Evolutionary conservation across 1,140 invertebrate genomes (phyloP), one percentile per base, ranked within the genome.

Genomic region (Drosophila yakuba): DNA sequence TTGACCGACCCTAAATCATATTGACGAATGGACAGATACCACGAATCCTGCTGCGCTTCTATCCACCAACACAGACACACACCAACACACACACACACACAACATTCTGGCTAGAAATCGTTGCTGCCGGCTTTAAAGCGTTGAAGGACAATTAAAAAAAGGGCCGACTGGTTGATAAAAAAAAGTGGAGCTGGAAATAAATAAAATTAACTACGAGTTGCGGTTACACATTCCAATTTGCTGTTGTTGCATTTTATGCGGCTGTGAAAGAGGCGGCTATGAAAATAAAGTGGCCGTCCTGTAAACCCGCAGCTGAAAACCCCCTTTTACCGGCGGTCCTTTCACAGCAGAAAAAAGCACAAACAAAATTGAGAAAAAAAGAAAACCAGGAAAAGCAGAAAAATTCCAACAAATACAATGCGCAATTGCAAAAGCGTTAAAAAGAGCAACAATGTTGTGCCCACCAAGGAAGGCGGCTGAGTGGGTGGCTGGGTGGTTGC

Each of bases 171-270:
- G 35, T 45, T 48, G 67, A 12, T 20, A 43, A 44, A 44, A 3
- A 59, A 20, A 20, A 59, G 12, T 3, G 41, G 15, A 63, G 59
- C 78, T 50, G 68, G 52, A 69, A 86, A 86, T 86, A 86, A 86
- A 86, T 86, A 86, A 86, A 86, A 86, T 88, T 86, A 86, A 86
- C 83, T 88, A 79, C 83, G 79, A 86, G 83, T 68, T 86, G 83
- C 83, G 83, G 83, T 86, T 86, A 88, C 83, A 86, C 83, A 86
- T 86, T 88, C 83, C 83, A 86, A 88, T 86, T 86, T 86, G 83
- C 83, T 86, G 83, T 86, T 86, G 83, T 76, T 86, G 83, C 83
- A 86, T 83, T 86, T 86, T 86, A 88, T 86, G 82, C 82, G 82
- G 83, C 82, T 86, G 82, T 82, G 83, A 86, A 86, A 86, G 76